Conservation (phyloP, 2,797 vertebrate genomes). For the Smutsia temminckii region DNA sequence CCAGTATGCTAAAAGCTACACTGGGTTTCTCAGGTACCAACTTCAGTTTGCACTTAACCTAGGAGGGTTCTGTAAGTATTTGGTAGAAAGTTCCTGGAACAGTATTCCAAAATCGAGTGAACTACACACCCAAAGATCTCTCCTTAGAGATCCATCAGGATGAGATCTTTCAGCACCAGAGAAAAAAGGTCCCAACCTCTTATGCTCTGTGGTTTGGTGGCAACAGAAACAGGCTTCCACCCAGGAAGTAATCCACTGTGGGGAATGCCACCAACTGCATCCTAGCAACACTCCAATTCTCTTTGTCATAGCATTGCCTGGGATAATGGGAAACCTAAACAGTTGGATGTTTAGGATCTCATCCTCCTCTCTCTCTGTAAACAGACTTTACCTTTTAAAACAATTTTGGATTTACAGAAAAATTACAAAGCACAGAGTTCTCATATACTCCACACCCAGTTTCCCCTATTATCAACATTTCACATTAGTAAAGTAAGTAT, state of each 20-base stretch:
- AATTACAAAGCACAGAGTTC: neutral
- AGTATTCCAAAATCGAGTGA: conserved; percentile 18
- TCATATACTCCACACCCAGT: neutral
- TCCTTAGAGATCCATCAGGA: neutral
- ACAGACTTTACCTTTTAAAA: neutral
- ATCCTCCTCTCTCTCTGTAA: neutral
- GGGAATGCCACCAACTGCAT: neutral
- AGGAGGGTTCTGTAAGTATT: neutral
- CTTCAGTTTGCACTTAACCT: neutral
- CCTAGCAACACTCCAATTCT: neutral
- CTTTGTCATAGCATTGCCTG: neutral
- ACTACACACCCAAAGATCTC: neutral
- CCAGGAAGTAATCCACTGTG: neutral
- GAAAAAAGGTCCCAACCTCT: neutral
- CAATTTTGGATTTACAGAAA: neutral
- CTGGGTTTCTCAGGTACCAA: neutral
- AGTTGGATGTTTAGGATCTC: neutral
- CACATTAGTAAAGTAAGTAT: neutral
- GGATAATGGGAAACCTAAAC: neutral
- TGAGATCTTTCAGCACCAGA: conserved; percentile 22
- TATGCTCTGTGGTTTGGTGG: neutral
- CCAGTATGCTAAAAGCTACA: neutral
- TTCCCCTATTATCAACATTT: neutral
- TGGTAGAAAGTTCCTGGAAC: conserved; percentile 11
- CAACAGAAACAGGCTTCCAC: neutral